phyloP scores from a whole-genome alignment of 2,113 vertebrate genomes.

The Oostethus manadensis region DNA sequence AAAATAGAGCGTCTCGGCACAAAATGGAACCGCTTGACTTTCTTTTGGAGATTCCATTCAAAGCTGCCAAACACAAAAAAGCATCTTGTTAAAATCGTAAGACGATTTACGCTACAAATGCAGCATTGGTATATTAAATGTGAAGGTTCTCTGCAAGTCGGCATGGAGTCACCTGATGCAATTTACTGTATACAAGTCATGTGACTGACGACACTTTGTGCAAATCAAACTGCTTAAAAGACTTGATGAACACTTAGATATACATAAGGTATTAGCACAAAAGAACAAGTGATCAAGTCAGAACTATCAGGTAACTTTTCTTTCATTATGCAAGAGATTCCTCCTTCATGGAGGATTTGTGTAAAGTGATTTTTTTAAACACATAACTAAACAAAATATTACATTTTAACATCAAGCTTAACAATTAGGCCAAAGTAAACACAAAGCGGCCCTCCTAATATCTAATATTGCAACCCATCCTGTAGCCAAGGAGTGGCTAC shows the following conservation, averaged over 20 bases:
- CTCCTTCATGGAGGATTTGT: constrained; percentile 38
- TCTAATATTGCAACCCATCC: constrained; percentile 44
- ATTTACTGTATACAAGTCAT: constrained; percentile 23
- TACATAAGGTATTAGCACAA: constrained; percentile 13
- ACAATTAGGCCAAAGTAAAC: constrained; percentile 11
- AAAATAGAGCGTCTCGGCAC: constrained; percentile 7
- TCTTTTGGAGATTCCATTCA: constrained; percentile 15
- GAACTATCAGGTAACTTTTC: constrained; percentile 38
- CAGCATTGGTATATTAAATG: no score
- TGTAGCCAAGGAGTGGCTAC: constrained; percentile 35
- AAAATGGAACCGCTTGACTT: constrained; percentile 4
- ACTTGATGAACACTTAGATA: constrained; percentile 25
- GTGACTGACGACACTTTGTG: constrained; percentile 47
- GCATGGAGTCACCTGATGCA: neutral
- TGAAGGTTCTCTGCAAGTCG: constrained; percentile 19
- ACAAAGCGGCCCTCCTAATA: constrained; percentile 5
- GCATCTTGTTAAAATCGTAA: constrained; percentile 16
- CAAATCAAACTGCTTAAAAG: constrained; percentile 53
- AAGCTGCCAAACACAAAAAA: constrained; percentile 17
- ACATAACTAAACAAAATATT: constrained; percentile 32
- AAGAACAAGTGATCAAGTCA: constrained; percentile 50
- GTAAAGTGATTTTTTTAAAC: constrained; percentile 32
- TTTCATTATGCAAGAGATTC: constrained; percentile 37
- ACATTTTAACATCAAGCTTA: constrained; percentile 26
- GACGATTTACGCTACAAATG: neutral